Evolutionary conservation across 2,888 invertebrate species (phyloP), one percentile per base, ranked within the genome.

Genomic region (Hemicrepidius hirtus): DNA sequence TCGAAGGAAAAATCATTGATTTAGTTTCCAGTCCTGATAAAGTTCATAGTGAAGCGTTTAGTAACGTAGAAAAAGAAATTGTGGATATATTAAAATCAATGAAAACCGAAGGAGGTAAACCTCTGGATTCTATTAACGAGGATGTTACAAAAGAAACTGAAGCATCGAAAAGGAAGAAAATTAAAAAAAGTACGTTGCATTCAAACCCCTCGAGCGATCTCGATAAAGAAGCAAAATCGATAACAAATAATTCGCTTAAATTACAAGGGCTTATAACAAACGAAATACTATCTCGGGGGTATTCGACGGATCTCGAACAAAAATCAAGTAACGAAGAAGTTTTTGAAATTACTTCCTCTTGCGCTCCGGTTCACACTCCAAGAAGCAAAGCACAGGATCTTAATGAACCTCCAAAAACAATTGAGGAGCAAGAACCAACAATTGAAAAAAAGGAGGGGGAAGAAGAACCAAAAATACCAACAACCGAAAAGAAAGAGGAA

Each of bases 1-100:
- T 75, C 50, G 75, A 75, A 59, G 41, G 18, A 10, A 72, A 72
- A 50, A 75, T 75, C 10, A 66, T 72, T 3, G 75, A 75, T 12
- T 65, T 72, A 5, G 20, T 75, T 13, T 72, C 75, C 12, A 40
- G 59, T 28, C 71, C 71, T 4, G 50, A 64, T 10, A 55, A 72
- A 16, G 28, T 59, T 3, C 72, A 66, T 12, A 32, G 53, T 10
- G 69, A 72, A 32, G 41, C 72, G 6, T 75, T 75, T 21, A 67
- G 35, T 13, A 64, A 32, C 0, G 65, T 75, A 20, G 75, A 75
- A 53, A 18, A 35, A 13, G 44, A 75, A 53, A 75, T 75, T 9
- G 49, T 68, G 1, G 59, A 64, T 7, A 66, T 75, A 18, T 44
- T 75, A 1, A 44, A 63, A 5, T 60, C 64, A 10, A 68, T 72